Conservation (phyloP, 2,797 vertebrate species). For the Tenualosa ilisha region DNA sequence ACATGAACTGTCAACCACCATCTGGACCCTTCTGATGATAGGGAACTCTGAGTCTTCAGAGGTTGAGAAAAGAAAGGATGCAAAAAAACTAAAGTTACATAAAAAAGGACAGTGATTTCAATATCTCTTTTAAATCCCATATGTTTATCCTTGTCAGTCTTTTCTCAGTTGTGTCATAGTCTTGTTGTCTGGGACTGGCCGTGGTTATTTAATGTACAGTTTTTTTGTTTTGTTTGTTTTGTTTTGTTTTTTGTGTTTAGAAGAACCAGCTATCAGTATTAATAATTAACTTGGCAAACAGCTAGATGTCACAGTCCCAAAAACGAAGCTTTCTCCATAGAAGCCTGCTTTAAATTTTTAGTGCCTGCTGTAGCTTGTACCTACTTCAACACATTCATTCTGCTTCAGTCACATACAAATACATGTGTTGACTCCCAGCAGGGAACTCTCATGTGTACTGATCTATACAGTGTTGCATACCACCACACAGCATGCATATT, state of each 20-base stretch:
- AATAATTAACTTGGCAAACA: background rate
- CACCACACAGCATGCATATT: constrained; percentile 10
- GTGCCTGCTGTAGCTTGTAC: background rate
- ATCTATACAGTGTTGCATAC: constrained; percentile 9
- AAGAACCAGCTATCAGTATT: background rate
- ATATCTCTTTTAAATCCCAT: background rate
- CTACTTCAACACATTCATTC: background rate
- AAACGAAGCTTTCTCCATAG: background rate
- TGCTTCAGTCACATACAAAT: background rate
- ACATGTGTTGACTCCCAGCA: background rate
- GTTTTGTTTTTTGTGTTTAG: background rate
- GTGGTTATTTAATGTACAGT: background rate
- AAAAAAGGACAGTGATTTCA: background rate
- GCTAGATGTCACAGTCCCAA: background rate
- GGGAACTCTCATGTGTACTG: background rate
- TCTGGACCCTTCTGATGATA: background rate
- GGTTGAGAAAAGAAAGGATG: background rate
- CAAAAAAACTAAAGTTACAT: background rate
- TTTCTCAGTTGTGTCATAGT: background rate
- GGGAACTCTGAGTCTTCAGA: background rate
- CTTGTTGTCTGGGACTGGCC: background rate
- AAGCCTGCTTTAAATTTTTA: background rate
- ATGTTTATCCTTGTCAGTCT: background rate
- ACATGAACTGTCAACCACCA: constrained; percentile 13
- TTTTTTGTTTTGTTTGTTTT: background rate